Evolutionary conservation across 2,888 invertebrate genomes (phyloP).

Genomic region (Zhuqinia jingwanae): DNA sequence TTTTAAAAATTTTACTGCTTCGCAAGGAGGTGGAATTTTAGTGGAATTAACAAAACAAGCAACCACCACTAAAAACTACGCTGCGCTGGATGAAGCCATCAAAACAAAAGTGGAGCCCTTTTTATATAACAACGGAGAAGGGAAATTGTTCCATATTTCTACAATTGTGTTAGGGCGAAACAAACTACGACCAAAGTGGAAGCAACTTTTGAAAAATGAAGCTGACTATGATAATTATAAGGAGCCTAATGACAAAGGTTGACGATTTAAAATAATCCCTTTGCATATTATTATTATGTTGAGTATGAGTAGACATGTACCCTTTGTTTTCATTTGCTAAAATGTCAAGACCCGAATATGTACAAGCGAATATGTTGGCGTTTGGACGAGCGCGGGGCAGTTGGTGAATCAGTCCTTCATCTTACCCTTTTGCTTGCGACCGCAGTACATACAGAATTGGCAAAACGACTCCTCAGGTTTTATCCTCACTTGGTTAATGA

Average conservation of each 20-base stretch:
- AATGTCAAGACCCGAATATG: constrained; percentile 81
- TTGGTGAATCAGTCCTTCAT: constrained; percentile 94
- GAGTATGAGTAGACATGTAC: too few species aligned
- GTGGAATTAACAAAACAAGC: constrained; percentile 97
- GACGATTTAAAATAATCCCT: neutral
- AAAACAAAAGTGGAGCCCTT: constrained; percentile 95
- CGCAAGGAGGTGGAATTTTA: constrained; percentile 91
- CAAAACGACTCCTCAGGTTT: constrained; percentile 93
- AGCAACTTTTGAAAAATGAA: constrained; percentile 82
- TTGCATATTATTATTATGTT: neutral
- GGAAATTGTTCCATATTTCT: constrained; percentile 93
- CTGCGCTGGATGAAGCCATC: constrained; percentile 95
- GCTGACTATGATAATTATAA: constrained; percentile 78
- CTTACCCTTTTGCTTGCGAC: constrained; percentile 95
- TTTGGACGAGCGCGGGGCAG: constrained; percentile 94
- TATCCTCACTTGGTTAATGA: constrained; percentile 98
- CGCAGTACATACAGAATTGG: constrained; percentile 94
- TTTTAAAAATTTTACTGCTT: constrained; percentile 16
- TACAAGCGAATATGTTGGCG: constrained; percentile 96
- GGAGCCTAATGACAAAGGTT: constrained; percentile 78
- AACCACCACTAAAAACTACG: constrained; percentile 93
- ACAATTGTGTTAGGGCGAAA: constrained; percentile 93
- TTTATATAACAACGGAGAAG: constrained; percentile 95
- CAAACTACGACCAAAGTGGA: constrained; percentile 90
- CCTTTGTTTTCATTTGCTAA: too few species aligned